phyloP scores from a whole-genome alignment of 2,888 invertebrate genomes.

The Girardia tigrina region DNA sequence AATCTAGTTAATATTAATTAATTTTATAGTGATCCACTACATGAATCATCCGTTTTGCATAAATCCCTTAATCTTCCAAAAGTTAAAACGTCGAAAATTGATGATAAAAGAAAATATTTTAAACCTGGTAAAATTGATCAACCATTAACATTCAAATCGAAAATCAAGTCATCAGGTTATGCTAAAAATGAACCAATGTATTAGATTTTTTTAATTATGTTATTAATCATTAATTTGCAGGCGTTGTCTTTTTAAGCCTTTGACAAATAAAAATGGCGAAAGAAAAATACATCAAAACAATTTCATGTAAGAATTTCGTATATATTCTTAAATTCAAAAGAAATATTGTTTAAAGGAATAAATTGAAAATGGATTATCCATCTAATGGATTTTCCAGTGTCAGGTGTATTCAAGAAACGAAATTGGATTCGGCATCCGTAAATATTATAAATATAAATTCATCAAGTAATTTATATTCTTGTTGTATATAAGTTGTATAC shows the following conservation, averaged over 20 bases:
- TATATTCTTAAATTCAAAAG: too few species aligned
- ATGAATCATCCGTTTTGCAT: not conserved
- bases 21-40: not conserved
- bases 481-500: too few species aligned
- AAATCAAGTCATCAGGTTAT: conserved; percentile 29
- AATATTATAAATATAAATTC: not conserved
- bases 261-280: not conserved
- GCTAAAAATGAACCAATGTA: conserved; percentile 24
- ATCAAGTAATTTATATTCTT: not conserved
- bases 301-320: too few species aligned
- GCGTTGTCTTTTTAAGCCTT: not conserved
- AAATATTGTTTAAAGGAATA: not conserved
- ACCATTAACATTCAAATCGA: conserved; percentile 19
- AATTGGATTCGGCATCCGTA: not conserved
- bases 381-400: not conserved
- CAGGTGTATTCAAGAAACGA: not conserved
- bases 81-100: not conserved
- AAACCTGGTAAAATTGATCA: conserved; percentile 6
- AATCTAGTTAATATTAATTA: too few species aligned
- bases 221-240: not conserved
- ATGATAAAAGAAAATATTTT: not conserved
- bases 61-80: not conserved
- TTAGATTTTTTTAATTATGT: not conserved
- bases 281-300: too few species aligned
- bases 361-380: not conserved